Conservation (phyloP, 2,797 vertebrate genomes). For the Gallirallus australis region DNA sequence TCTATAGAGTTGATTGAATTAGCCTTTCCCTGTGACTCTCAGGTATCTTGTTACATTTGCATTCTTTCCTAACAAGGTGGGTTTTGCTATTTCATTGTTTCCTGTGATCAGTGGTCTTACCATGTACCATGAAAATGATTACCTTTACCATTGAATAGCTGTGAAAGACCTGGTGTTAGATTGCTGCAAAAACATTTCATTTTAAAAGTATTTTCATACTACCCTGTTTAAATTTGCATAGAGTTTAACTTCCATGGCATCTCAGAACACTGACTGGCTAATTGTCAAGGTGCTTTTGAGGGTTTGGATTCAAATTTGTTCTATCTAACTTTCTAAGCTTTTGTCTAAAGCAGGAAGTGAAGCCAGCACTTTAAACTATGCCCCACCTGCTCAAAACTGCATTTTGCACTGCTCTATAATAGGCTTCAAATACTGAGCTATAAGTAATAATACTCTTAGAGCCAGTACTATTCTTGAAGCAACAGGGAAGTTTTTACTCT, state of each 20-base stretch:
- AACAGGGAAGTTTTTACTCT: not conserved
- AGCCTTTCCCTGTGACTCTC: not conserved
- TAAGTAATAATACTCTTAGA: not conserved
- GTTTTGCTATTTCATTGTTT: not conserved
- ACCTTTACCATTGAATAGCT: not conserved
- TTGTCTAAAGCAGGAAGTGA: not conserved
- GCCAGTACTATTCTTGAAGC: not conserved
- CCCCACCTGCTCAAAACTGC: not conserved
- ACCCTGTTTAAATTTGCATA: not conserved
- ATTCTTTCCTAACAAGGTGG: not conserved
- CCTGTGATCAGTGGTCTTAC: not conserved
- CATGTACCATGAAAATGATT: not conserved
- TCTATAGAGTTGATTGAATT: not conserved
- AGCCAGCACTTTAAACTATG: not conserved
- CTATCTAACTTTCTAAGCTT: not conserved
- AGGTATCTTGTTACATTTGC: not conserved
- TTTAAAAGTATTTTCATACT: not conserved
- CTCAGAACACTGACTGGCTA: not conserved
- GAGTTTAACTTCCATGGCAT: not conserved
- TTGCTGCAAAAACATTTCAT: not conserved
- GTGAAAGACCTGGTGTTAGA: not conserved
- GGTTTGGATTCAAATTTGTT: not conserved
- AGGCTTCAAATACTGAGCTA: not conserved
- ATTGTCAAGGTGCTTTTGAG: not conserved
- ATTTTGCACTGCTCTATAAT: not conserved